Base-by-base conservation (phyloP, 2,888 invertebrate species). In the Drosophila pseudotalamancana region DNA sequence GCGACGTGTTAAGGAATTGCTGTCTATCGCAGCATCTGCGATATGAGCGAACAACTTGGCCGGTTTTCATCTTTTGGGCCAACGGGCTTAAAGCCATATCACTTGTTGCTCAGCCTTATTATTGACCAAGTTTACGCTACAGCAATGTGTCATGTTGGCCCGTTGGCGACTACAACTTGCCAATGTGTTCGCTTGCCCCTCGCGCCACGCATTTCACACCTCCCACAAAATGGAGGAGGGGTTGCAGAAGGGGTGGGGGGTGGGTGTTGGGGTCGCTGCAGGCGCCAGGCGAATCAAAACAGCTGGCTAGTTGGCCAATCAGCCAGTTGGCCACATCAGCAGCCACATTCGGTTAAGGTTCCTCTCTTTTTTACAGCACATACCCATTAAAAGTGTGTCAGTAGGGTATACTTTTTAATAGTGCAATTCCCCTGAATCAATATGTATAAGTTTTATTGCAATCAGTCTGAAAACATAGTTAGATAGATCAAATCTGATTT, bases 111-210 rank as follows among this genome's bases (percentile, higher is more conserved):
- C 34, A 37, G 29, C 62, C 59, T 75, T 75, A 72, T 76, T 76
- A 75, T 67, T 83, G 83, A 77, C 82, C 86, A 86, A 86, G 80
- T 82, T 82, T 4, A 40, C 23, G 23, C 14, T 42, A 75, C 83
- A 79, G 67, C 83, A 65, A 84, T 77, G 75, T 80, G 80, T 84
- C 82, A 81, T 80, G 80, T 80, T 68, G 55, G 42, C 62, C 72
- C 75, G 64, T 53, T 64, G 75, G 81, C 82, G 39, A 57, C 56
- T 40, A 43, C 43, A 57, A 23, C 68, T 50, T 59, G 65, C 62
- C 74, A 68, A 68, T 63, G 64, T 70, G 63, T 43, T 67, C 62
- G 40, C 32, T 45, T 45, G 34, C 43, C 49, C 16, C n/a, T 43
- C 43, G 23, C 18, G 40, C 25, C 53, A 56, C 57, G 49, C n/a